Evolutionary conservation across 37 sponge, comb jelly and placozoan species (phyloP).

Genomic region (Theonella swinhoei): DNA sequence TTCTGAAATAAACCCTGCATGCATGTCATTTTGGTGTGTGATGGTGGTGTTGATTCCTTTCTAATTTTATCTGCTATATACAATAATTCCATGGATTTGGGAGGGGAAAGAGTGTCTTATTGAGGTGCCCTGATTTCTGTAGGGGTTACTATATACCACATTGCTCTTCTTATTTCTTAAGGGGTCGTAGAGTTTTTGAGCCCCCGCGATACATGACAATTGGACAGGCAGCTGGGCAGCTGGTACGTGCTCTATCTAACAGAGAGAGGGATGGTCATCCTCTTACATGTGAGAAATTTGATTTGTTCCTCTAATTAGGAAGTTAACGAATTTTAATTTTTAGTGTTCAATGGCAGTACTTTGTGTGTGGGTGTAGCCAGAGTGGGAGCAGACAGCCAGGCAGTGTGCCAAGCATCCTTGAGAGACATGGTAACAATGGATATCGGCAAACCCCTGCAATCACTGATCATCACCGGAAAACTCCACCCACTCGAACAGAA

Average conservation of each 20-base stretch:
- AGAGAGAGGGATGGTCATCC: slow-evolving; percentile 15
- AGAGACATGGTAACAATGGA: slow-evolving; percentile 51
- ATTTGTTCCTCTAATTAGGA: too few relatives aligned
- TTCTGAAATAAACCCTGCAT: neutral
- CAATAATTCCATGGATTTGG: too few relatives aligned
- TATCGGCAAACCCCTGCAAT: slow-evolving; percentile 91
- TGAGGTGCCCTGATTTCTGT: too few relatives aligned
- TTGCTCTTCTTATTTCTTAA: slow-evolving; percentile 16
- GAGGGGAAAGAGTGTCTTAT: too few relatives aligned
- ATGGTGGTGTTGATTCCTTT: too few relatives aligned
- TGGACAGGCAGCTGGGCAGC: slow-evolving; percentile 72
- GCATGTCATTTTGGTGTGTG: too few relatives aligned
- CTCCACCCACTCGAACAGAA: slow-evolving; percentile 89
- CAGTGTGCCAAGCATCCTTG: slow-evolving; percentile 58
- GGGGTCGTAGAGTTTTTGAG: slow-evolving; percentile 86
- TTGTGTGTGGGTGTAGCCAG: slow-evolving; percentile 90
- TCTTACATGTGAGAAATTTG: slow-evolving; percentile 21
- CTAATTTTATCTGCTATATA: too few relatives aligned
- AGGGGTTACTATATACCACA: too few relatives aligned
- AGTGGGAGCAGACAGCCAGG: slow-evolving; percentile 80
- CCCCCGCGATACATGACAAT: slow-evolving; percentile 93
- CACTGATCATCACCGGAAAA: slow-evolving; percentile 81
- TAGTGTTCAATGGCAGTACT: slow-evolving; percentile 46
- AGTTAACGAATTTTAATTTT: neutral
- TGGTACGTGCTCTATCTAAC: slow-evolving; percentile 65